Evolutionary conservation across 2,113 vertebrate species (phyloP).

Genomic region (Charadrius vociferus): DNA sequence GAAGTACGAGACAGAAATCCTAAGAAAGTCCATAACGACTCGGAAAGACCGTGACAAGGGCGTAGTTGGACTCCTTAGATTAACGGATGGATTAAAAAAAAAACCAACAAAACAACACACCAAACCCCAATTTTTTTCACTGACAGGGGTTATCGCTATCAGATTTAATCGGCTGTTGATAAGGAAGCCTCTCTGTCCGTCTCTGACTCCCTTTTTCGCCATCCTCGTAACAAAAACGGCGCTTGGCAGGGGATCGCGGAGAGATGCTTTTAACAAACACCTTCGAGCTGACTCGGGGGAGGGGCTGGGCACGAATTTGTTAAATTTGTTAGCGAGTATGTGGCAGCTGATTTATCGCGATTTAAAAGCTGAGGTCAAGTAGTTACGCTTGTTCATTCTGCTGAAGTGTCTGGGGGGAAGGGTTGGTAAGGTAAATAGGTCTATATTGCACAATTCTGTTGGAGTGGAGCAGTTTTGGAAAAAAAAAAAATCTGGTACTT

Average conservation of each 20-base stretch:
- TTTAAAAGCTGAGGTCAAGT: conserved; percentile 13
- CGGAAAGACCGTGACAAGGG: neutral
- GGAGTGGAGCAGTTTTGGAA: neutral
- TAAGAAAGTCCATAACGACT: neutral
- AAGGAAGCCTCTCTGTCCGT: neutral
- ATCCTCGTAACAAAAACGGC: neutral
- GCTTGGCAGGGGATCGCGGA: neutral
- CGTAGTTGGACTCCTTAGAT: neutral
- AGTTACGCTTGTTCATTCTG: neutral
- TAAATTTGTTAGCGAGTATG: neutral
- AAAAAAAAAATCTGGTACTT: neutral
- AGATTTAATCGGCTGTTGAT: neutral
- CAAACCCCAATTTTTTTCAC: rapidly evolving
- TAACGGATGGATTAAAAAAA: neutral
- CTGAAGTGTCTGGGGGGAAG: neutral
- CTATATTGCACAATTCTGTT: conserved; percentile 39
- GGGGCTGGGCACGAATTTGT: conserved; percentile 22
- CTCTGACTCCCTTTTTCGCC: neutral
- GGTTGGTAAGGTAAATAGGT: conserved; percentile 55
- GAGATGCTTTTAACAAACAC: conserved; percentile 45
- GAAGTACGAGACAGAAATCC: neutral
- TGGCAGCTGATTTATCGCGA: conserved; percentile 27
- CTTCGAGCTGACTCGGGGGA: conserved; percentile 14
- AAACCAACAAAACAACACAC: neutral
- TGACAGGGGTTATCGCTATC: neutral